Evolutionary conservation across 1,140 invertebrate genomes (phyloP).

Genomic region (Whitmania pigra): DNA sequence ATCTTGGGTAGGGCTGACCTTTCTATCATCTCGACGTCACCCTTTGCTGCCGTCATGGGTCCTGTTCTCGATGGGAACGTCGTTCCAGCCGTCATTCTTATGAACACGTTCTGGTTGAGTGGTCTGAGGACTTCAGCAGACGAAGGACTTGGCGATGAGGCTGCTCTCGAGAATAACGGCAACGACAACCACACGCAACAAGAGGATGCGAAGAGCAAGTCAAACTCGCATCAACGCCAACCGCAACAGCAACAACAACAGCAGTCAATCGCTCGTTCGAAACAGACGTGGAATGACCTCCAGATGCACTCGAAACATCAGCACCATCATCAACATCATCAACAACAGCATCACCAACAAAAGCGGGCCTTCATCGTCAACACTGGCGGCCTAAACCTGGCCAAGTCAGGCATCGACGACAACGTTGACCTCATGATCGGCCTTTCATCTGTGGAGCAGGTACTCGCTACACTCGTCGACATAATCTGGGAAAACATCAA

Average conservation of each 20-base stretch:
- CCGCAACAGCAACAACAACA: conserved; percentile 10
- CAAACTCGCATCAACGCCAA: not conserved
- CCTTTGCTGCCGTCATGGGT: not conserved
- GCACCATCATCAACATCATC: not conserved
- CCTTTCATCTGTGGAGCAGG: not conserved
- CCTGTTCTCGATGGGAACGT: not conserved
- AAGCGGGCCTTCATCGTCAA: not conserved
- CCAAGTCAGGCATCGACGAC: not conserved
- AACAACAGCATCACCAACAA: conserved; percentile 2
- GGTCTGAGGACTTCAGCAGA: not conserved
- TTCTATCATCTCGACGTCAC: not conserved
- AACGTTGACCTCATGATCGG: not conserved
- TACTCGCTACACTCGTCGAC: not conserved
- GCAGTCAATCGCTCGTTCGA: not conserved
- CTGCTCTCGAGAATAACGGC: not conserved
- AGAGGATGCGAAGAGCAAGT: not conserved
- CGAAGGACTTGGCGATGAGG: not conserved
- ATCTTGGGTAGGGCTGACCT: conserved; percentile 52
- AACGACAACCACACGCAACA: not conserved
- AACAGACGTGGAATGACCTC: not conserved
- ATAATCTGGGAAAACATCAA: not conserved
- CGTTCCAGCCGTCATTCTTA: not conserved
- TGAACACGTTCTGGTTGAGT: not conserved
- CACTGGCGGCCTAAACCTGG: not conserved
- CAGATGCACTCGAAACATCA: not conserved